Evolutionary conservation across 2,113 vertebrate genomes (phyloP).

Genomic region (Cettia cetti): DNA sequence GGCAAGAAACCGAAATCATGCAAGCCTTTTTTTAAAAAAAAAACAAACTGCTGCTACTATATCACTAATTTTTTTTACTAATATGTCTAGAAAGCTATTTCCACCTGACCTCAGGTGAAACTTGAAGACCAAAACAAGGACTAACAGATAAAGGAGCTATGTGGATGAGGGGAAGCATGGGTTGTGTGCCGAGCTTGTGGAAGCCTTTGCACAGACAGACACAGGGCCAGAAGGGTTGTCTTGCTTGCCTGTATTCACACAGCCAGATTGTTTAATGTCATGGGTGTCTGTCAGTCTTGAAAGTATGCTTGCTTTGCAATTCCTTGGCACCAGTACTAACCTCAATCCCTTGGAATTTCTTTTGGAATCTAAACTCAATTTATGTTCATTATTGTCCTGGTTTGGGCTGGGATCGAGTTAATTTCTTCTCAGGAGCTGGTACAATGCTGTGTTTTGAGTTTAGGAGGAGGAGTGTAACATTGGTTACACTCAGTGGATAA

Average conservation of each 20-base stretch:
- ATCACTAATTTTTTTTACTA: background rate
- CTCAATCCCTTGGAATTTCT: background rate
- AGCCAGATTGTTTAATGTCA: background rate
- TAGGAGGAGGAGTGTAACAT: background rate
- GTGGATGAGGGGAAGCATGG: background rate
- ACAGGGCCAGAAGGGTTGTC: background rate
- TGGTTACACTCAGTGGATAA: background rate
- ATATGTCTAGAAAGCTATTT: background rate
- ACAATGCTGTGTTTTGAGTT: background rate
- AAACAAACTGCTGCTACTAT: background rate
- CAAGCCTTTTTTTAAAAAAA: background rate
- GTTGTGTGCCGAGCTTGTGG: background rate
- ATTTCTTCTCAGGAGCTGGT: background rate
- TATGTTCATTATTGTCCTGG: background rate
- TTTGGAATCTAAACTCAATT: background rate
- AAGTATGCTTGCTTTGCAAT: background rate
- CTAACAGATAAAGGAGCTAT: background rate
- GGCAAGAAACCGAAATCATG: background rate
- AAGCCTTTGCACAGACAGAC: background rate
- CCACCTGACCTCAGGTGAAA: background rate
- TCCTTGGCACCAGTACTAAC: background rate
- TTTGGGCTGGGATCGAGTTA: background rate
- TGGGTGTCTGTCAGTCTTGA: fast-evolving
- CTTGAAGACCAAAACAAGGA: background rate
- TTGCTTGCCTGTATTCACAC: background rate